These are phyloP conservation scores for Alauda arvensis DNA, from an alignment of 2,797 vertebrate genomes.

Conservation along the genomic window DNA sequence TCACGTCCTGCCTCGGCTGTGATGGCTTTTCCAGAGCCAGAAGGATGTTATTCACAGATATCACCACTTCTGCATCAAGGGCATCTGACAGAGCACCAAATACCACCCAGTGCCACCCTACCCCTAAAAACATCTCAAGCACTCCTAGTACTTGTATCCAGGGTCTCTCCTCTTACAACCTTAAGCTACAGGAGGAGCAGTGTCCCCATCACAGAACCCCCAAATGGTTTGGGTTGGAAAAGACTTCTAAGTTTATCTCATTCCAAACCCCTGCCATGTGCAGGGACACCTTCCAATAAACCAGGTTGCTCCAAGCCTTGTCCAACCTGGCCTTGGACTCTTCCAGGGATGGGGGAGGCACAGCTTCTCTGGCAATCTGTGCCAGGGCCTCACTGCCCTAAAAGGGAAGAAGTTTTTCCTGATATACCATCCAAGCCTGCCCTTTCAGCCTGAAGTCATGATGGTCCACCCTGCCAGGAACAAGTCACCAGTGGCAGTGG, in stretches of 20 bases:
- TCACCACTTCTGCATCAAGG: background rate
- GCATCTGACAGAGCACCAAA: background rate
- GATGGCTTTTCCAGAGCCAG: background rate
- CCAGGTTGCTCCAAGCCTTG: rapidly evolving
- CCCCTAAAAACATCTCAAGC: background rate
- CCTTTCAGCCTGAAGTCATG: background rate
- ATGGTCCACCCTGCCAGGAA: background rate
- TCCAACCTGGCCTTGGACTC: background rate
- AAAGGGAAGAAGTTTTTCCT: background rate
- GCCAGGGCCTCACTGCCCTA: background rate
- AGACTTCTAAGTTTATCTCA: background rate
- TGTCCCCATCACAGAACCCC: background rate
- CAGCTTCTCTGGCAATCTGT: background rate
- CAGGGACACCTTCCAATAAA: background rate
- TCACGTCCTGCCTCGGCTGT: rapidly evolving
- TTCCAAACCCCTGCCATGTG: background rate
- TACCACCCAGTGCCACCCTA: rapidly evolving
- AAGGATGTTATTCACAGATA: background rate
- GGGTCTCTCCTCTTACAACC: background rate
- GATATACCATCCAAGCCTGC: background rate
- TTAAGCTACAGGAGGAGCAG: background rate
- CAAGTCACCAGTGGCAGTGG: rapidly evolving
- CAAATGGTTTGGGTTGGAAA: background rate
- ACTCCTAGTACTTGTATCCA: background rate
- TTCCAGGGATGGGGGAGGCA: background rate